Base-by-base conservation (phyloP, 2,797 vertebrate genomes). In the Zenarchopterus dispar region DNA sequence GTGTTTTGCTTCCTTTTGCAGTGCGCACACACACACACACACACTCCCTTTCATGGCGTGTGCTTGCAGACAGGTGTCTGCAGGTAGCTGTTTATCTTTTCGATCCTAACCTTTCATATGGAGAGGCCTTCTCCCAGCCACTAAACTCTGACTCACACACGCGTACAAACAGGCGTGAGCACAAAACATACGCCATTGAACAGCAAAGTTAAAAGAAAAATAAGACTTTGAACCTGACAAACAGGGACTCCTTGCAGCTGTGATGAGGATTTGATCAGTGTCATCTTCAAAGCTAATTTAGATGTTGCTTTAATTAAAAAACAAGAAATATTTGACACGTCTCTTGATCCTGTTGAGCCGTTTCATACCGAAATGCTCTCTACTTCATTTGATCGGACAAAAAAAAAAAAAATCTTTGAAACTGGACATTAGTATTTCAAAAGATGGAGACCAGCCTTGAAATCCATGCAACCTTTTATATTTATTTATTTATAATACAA, bases 81-180 rank as follows among this genome's bases (percentile, higher is more conserved):
- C 91, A 93, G 91, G 91, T 92, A 90, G 88, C 81, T 87, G 89
- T 93, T 93, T 85, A 87, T 92, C 86, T 92, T 89, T 88, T 86
- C 72, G 42, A 66, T 71, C 77, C 81, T 91, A 84, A 87, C 90
- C 91, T 90, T 91, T 90, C 70, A 90, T 84, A 88, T 77, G 69
- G 78, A 88, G 87, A 84, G 85, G 84, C 74, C 79, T 84, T 85
- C 82, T 86, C 74, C 77, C 41, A 21, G 67, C 63, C 26, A 51
- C 52, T 22, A 54, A 64, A 53, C 66, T 22, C 19, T 49, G 63
- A 68, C 68, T 64, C 70, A 75, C 56, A 58, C 73, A 33, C 19
- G 26, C 56, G 48, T 18, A 44, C 62, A 54, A 22, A 61, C 42
- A 53, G 21, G 9, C 43, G n/a, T 9, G 23, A 15, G 50, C 22